Evolutionary conservation across 2,888 invertebrate genomes (phyloP), one percentile per base, ranked within the genome.

Genomic region (Pristionchus fissidentatus): DNA sequence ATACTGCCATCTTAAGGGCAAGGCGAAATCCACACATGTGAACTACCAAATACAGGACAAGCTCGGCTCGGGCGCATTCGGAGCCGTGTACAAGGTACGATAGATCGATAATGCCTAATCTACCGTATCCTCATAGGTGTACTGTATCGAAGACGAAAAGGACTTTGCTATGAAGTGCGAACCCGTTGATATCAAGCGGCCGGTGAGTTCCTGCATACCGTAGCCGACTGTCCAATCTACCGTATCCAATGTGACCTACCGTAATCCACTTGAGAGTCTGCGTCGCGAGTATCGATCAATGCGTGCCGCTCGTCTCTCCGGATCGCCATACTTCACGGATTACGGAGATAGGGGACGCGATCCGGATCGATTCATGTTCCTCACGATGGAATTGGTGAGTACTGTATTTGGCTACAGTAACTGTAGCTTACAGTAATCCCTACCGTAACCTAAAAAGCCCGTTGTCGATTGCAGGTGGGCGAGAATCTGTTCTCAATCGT

Each of bases 31-130:
- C 8, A 38, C 22, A 19, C 32, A 66, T 22, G 62, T 66, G 62
- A 66, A 32, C 38, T 66, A 66, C 26, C 3, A 22, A 8, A 66
- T 66, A 32, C 35, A 5, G 38, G 62, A 7, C 1, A 3, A 3
- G 29, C 35, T 66, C 3, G 62, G 62, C 0, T 19, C 10, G 5
- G 62, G 62, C 3, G 62, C 19, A 1, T 66, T 66, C 15, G 62
- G 62, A 38, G 62, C 62, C 3, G 62, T 66, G 3, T 66, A 19
- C 62, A 66, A 38, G 62, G 62, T 66, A 66, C n/a, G n/a, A n/a
- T n/a, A n/a, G n/a, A n/a, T n/a, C n/a, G n/a, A n/a, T n/a, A n/a
- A n/a, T n/a, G n/a, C n/a, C n/a, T n/a, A n/a, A n/a, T n/a, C n/a
- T 38, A 66, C 38, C 4, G 62, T 66, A 66, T 3, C 35, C 38